Evolutionary conservation across 23 tunicate species (phyloP).

Genomic region (Ciona savignyi): DNA sequence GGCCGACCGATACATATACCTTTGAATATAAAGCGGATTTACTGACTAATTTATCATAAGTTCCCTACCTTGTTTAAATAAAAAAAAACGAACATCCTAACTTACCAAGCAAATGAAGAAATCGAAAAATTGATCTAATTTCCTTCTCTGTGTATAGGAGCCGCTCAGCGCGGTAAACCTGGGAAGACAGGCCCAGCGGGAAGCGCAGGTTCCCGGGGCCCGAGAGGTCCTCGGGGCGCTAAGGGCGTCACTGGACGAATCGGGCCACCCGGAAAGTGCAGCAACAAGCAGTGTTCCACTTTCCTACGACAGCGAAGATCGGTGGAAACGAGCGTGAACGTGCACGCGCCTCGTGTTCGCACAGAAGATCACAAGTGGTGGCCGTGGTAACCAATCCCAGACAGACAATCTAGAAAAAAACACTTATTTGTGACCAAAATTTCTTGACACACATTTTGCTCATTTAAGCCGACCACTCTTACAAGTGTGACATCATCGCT

Average conservation of each 20-base stretch:
- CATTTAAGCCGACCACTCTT: too few relatives aligned
- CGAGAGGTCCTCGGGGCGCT: slow-evolving; percentile 41
- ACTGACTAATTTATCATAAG: too few relatives aligned
- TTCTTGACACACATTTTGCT: too few relatives aligned
- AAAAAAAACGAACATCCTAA: too few relatives aligned
- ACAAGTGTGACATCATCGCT: too few relatives aligned
- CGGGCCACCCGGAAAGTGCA: slow-evolving; percentile 40
- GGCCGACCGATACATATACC: too few relatives aligned
- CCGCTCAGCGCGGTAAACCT: slow-evolving; percentile 12
- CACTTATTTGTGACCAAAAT: too few relatives aligned
- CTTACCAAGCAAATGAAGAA: too few relatives aligned
- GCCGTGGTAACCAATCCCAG: slow-evolving; percentile 2
- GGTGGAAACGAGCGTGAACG: neutral
- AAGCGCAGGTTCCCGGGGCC: slow-evolving; percentile 19
- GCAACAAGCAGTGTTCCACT: slow-evolving; percentile 30
- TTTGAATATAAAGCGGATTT: too few relatives aligned
- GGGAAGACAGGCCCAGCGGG: slow-evolving; percentile 32
- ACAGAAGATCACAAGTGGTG: neutral
- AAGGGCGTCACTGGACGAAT: slow-evolving; percentile 16
- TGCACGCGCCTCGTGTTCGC: neutral
- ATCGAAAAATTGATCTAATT: too few relatives aligned
- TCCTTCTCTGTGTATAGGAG: slow-evolving; percentile 23
- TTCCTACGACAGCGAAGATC: slow-evolving; percentile 10
- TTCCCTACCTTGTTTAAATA: too few relatives aligned
- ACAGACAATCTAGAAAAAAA: too few relatives aligned